Evolutionary conservation across 2,797 vertebrate species (phyloP), one percentile per base, ranked within the genome.

Genomic region (Tapirus indicus): DNA sequence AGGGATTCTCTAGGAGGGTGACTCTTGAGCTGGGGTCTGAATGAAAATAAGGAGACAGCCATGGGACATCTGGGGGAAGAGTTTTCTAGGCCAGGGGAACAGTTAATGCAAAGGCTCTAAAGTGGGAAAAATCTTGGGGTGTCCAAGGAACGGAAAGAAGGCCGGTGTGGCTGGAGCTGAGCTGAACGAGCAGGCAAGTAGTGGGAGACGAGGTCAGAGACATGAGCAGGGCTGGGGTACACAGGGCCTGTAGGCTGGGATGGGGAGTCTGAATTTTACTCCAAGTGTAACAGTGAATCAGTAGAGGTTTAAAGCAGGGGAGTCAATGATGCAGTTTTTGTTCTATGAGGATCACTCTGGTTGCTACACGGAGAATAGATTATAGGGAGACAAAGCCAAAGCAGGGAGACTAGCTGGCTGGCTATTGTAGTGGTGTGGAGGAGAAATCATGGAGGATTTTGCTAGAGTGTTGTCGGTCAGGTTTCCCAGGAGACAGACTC

Each of bases 401-500:
- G 35, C 23, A 74, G 68, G 71, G 62, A 72, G 80, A 77, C 54
- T 77, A 47, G 80, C 8, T 69, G 44, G 44, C 41, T 38, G 56
- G 91, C 77, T 72, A 20, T 25, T 38, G 21, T 17, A 56, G 21
- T n/a, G 11, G 27, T 54, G 2, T 79, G 32, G 75, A 74, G 32
- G 75, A 82, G 77, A 85, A 94, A 84, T 88, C 56, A 56, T 47
- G 25, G 44, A 56, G 23, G 18, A n/a, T 93, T 84, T 96, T 71
- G 74, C 29, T 56, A 88, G 79, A 41, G 18, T 44, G 38, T 25
- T 80, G 41, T 44, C 72, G 84, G 91, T 88, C 72, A 68, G 32
- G 38, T 92, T 77, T 94, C 88, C 69, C 60, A 82, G 85, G 80
- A 96, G 60, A 95, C 4, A 49, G 85, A 60, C 38, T 74, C n/a